Base-by-base conservation (phyloP, 2,888 invertebrate genomes). In the Drosophila acutilabella region DNA sequence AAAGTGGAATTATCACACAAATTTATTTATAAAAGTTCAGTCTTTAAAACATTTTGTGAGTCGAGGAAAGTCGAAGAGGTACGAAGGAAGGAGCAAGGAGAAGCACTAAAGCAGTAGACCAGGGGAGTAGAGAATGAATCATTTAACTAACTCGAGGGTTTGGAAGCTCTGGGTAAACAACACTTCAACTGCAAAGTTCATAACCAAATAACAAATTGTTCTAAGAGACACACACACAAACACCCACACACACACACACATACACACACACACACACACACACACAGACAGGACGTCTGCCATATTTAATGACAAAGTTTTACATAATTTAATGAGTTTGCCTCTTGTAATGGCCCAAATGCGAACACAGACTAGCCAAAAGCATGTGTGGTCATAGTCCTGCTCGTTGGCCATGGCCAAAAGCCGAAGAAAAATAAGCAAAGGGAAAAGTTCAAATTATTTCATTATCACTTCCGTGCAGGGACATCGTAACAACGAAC, bases 381-480 rank as follows among this genome's bases (percentile, higher is more conserved):
- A 56, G 62, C 50, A 61, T 69, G 75, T 70, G 64, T 57, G 57
- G 14, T 36, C 48, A 36, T 54, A 2, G 64, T 60, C 18, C 33
- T 56, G 36, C 13, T 11, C 13, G 11, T 13, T 36, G 36, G 16
- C 36, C 18, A 14, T 51, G 52, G 16, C 44, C 33, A 10, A 67
- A 56, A 77, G 66, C 77, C 64, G 26, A 66, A 73, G 74, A 50
- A 65, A 67, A 73, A 82, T 64, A 66, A 73, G 67, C 68, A 66
- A 50, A 59, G 51, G 59, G 36, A 84, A 83, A 87, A 81, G 81
- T 76, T 88, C 62, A 82, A 88, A 88, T 89, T 88, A 90, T 88
- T 88, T 88, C 88, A 90, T 90, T 88, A 88, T 89, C 88, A 89
- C 90, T 74, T 75, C 59, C 80, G 69, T 74, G 72, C 84, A 89